These are phyloP conservation scores for Falco naumanni DNA, from an alignment of 2,797 vertebrate species.

Conservation along the genomic window DNA sequence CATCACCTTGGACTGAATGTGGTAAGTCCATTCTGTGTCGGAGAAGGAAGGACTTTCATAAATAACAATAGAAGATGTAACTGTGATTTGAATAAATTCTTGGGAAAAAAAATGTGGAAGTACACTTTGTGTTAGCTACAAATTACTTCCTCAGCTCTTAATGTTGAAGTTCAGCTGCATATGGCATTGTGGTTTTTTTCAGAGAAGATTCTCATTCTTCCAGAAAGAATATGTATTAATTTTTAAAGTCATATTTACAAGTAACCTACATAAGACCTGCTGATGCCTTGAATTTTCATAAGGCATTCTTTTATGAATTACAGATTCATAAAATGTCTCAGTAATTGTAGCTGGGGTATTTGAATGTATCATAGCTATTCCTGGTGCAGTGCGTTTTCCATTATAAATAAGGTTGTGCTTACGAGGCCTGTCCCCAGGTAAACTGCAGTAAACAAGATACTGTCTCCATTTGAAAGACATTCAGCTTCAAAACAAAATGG, in stretches of 20 bases:
- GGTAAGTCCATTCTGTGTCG: background rate
- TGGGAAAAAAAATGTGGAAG: background rate
- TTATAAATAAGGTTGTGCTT: background rate
- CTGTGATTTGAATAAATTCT: background rate
- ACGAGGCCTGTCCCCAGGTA: background rate
- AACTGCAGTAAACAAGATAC: background rate
- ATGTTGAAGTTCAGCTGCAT: background rate
- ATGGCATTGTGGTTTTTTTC: background rate
- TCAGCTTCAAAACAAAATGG: background rate
- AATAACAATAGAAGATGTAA: background rate
- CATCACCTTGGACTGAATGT: background rate
- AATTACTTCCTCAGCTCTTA: background rate
- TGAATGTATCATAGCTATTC: background rate
- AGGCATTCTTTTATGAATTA: background rate
- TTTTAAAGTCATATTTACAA: conserved; percentile 28
- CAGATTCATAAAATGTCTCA: background rate
- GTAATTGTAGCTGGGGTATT: background rate
- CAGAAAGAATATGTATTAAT: background rate
- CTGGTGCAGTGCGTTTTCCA: background rate
- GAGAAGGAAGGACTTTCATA: background rate
- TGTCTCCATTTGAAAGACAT: background rate
- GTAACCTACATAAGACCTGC: background rate
- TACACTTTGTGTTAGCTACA: background rate
- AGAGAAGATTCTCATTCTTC: background rate
- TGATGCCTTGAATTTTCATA: background rate